phyloP scores from a whole-genome alignment of 2,888 invertebrate genomes.

The Aphidius colemani region DNA sequence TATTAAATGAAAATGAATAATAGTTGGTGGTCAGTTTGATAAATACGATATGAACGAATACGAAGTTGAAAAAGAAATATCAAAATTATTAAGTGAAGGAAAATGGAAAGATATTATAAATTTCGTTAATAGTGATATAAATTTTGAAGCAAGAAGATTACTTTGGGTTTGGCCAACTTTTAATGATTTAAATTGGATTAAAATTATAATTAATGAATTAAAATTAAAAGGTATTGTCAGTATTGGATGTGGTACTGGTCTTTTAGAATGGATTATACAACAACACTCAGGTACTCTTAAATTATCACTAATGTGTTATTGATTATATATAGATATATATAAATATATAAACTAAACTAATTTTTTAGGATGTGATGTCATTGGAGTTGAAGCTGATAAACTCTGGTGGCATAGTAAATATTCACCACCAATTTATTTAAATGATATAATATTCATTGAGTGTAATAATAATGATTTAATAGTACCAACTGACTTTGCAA shows the following conservation, averaged over 20 bases:
- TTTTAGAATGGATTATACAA: conserved; percentile 80
- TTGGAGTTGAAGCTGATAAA: conserved; percentile 77
- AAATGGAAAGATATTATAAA: conserved; percentile 61
- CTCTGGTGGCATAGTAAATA: conserved; percentile 82
- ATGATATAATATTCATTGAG: conserved; percentile 50
- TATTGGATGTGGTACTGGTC: conserved; percentile 79
- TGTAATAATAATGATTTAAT: conserved; percentile 43
- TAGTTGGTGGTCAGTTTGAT: neutral
- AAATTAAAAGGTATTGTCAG: conserved; percentile 66
- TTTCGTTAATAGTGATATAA: conserved; percentile 42
- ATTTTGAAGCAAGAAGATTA: conserved; percentile 64
- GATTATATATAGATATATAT: neutral
- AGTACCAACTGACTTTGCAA: conserved; percentile 64
- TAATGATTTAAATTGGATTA: conserved; percentile 67
- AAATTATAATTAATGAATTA: conserved; percentile 59
- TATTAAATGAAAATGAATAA: conserved; percentile 10
- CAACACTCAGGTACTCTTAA: conserved; percentile 66
- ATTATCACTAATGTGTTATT: neutral
- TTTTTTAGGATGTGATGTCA: conserved; percentile 65
- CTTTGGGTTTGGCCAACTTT: conserved; percentile 78
- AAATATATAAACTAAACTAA: too few relatives aligned
- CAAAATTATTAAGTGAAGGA: conserved; percentile 37
- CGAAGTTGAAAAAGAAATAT: conserved; percentile 42
- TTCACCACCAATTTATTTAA: conserved; percentile 70
- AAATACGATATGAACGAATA: conserved; percentile 24